These are phyloP conservation scores for Nephrotoma appendiculata DNA, from an alignment of 2,888 invertebrate genomes.

Conservation along the genomic window DNA sequence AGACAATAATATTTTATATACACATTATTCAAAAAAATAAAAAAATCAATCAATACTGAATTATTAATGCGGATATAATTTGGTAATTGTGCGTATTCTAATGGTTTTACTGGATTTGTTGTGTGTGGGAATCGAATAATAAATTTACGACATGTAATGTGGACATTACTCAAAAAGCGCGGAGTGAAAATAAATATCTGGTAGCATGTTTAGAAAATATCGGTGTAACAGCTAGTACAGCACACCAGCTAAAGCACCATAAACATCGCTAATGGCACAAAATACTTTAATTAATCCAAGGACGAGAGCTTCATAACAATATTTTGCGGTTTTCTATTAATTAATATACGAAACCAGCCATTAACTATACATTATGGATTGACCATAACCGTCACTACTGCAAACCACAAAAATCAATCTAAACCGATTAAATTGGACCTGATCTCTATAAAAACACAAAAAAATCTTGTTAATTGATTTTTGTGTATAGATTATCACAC, in stretches of 20 bases:
- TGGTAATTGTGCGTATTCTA: background rate
- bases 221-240: too few relatives aligned
- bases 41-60: background rate
- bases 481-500: background rate
- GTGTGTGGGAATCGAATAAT: background rate
- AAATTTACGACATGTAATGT: background rate
- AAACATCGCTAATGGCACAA: too few relatives aligned
- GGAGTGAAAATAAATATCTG: too few relatives aligned
- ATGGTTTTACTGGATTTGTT: background rate
- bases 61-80: background rate
- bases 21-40: background rate
- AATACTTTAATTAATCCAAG: background rate
- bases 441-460: background rate
- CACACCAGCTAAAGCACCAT: too few relatives aligned
- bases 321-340: background rate
- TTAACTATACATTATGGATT: background rate
- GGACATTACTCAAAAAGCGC: too few relatives aligned
- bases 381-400: background rate
- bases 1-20: background rate
- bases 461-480: background rate
- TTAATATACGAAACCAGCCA: background rate
- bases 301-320: background rate
- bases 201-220: too few relatives aligned
- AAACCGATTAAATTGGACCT: background rate
- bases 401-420: background rate